Base-by-base conservation (phyloP, 2,888 invertebrate species). In the Conus canariensis region DNA sequence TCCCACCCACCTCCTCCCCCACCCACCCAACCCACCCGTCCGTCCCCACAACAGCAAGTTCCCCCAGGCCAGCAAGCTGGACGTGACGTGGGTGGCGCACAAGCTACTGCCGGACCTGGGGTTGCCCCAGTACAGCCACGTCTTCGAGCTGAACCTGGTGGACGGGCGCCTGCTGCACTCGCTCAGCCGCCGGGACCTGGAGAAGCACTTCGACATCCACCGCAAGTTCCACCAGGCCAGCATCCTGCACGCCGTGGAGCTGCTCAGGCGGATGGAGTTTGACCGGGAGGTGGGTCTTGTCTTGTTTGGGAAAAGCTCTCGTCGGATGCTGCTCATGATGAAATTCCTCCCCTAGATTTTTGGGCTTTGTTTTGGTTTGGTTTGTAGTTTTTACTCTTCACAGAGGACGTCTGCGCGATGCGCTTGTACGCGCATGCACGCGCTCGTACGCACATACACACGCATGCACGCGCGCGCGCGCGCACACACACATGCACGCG, bases 201-300 rank as follows among this genome's bases (percentile, higher is more conserved):
- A 99, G 96, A 99, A 99, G 96, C 98, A 98, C 96, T 97, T 99
- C 90, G 98, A 98, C 12, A 98, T 99, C 14, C 98, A 98, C 74
- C 97, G 98, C 92, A 99, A 99, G 96, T 99, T 99, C 96, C 99
- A 99, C 97, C 99, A 99, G 96, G 98, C 98, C 59, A 98, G 98
- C 94, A 98, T 99, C 93, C 98, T 99, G 88, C 98, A 99, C 95
- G 99, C 98, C 91, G 98, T 99, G 93, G 98, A 99, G 97, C 97
- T 99, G 94, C 97, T 99, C 93, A 97, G 98, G 93, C 98, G 98
- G 97, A 98, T 99, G 97, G 98, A 98, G 95, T 99, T 98, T 95
- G 99, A 99, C 92, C 95, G 96, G 92, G 96, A 96, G 95, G 96
- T 96, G 88, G 90, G 10, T 8, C 22, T 85, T 59, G n/a, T 74